phyloP scores from a whole-genome alignment of 2,797 vertebrate genomes.

The Spatula versicolor region DNA sequence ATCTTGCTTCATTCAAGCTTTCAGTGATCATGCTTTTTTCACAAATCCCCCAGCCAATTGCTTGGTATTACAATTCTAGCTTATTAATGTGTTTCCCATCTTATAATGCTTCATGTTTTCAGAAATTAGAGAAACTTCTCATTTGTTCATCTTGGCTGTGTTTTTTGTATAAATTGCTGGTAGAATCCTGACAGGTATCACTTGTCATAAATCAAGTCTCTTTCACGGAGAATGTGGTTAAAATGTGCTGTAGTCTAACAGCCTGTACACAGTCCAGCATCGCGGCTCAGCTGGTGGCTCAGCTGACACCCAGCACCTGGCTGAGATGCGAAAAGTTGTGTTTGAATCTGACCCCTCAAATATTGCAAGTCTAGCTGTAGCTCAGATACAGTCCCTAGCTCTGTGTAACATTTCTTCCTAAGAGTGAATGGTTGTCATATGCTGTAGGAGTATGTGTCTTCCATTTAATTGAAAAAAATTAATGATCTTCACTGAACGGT shows the following conservation, averaged over 20 bases:
- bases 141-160: background rate
- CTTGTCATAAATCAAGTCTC: background rate
- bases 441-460: constrained; percentile 43
- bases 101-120: background rate
- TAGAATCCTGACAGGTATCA: background rate
- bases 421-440: constrained; percentile 33
- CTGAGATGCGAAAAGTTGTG: background rate
- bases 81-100: background rate
- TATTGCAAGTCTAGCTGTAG: background rate
- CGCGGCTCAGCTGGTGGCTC: background rate
- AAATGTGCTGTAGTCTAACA: background rate
- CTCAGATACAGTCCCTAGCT: background rate
- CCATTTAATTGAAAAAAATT: constrained; percentile 55
- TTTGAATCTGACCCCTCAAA: background rate
- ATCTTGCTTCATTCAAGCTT: background rate
- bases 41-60: background rate
- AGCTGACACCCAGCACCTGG: background rate
- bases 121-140: background rate
- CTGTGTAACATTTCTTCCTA: constrained; percentile 45
- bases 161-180: background rate
- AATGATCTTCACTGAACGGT: constrained; percentile 1
- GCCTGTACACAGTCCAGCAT: background rate
- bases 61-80: background rate
- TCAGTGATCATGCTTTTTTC: background rate
- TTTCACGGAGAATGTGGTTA: background rate